Evolutionary conservation across 1,140 invertebrate genomes (phyloP).

Genomic region (Lordiphosa stackelbergi): DNA sequence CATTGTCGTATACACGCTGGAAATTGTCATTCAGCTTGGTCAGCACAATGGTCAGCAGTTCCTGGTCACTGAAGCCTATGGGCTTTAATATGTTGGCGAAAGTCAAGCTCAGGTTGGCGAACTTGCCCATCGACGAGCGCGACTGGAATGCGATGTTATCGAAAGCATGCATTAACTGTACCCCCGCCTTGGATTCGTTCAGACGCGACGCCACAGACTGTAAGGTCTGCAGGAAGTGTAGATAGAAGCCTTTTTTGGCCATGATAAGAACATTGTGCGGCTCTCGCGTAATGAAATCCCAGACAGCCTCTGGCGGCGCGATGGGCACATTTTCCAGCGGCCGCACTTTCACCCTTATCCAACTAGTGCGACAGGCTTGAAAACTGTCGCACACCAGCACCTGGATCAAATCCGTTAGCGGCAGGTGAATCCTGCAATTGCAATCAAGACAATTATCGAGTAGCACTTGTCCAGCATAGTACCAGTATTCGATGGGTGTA

Average conservation of each 20-base stretch:
- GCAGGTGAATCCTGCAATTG: conserved; percentile 17
- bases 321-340: conserved; percentile 2
- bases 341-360: conserved; percentile 14
- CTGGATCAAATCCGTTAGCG: conserved; percentile 5
- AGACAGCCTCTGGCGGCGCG: neutral
- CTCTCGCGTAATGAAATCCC: neutral
- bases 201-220: conserved; percentile 12
- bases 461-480: conserved; percentile 21
- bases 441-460: conserved; percentile 20
- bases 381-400: conserved; percentile 32
- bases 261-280: conserved; percentile 1
- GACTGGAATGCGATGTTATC: neutral
- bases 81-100: conserved; percentile 15
- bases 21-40: conserved; percentile 19
- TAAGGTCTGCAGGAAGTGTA: conserved; percentile 5
- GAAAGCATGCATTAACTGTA: neutral
- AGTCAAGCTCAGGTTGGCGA: conserved; percentile 40
- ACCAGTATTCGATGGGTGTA: conserved; percentile 29
- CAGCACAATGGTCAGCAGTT: conserved; percentile 1
- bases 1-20: neutral
- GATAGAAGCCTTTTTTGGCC: neutral
- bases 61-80: neutral
- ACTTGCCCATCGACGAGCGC: conserved; percentile 8
- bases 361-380: conserved; percentile 1
- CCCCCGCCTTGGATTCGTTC: neutral